Evolutionary conservation across 2,797 vertebrate genomes (phyloP).

Genomic region (Melanotaenia pygmaea): DNA sequence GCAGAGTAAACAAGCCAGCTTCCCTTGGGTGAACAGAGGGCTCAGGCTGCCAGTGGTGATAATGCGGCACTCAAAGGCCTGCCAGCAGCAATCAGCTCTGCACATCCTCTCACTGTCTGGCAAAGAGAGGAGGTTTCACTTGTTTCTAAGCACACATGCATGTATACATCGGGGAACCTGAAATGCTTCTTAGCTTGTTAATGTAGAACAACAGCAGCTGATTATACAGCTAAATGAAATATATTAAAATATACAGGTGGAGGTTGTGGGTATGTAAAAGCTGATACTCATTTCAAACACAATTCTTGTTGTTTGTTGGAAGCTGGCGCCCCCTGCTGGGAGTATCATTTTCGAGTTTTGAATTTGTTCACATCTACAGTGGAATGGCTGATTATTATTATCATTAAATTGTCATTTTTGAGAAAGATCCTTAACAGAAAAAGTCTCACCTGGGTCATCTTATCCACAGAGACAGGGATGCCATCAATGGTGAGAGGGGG

Average conservation of each 20-base stretch:
- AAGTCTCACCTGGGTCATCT: slow-evolving; percentile 96
- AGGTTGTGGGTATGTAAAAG: too few relatives aligned
- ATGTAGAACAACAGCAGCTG: not conserved
- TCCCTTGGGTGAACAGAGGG: slow-evolving; percentile 57
- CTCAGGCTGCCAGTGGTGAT: slow-evolving; percentile 40
- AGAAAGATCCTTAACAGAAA: not conserved
- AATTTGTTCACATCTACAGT: not conserved
- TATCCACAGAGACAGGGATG: slow-evolving; percentile 98
- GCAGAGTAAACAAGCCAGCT: slow-evolving; percentile 74
- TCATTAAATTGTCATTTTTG: not conserved
- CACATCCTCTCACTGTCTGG: slow-evolving; percentile 8
- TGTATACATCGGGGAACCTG: not conserved
- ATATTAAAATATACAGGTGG: not conserved
- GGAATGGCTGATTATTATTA: not conserved
- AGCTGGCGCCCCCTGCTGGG: slow-evolving; percentile 71
- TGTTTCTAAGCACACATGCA: slow-evolving; percentile 1
- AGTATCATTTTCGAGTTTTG: not conserved
- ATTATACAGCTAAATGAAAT: not conserved
- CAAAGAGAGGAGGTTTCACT: slow-evolving; percentile 4
- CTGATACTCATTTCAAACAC: slow-evolving; percentile 1
- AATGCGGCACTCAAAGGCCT: slow-evolving; percentile 38
- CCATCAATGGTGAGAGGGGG: slow-evolving; percentile 97
- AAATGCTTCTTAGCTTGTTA: not conserved
- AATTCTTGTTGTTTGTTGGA: slow-evolving; percentile 15
- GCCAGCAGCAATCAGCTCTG: slow-evolving; percentile 8